Evolutionary conservation across 2,888 invertebrate genomes (phyloP).

Genomic region (Aproaerema taeniolella): DNA sequence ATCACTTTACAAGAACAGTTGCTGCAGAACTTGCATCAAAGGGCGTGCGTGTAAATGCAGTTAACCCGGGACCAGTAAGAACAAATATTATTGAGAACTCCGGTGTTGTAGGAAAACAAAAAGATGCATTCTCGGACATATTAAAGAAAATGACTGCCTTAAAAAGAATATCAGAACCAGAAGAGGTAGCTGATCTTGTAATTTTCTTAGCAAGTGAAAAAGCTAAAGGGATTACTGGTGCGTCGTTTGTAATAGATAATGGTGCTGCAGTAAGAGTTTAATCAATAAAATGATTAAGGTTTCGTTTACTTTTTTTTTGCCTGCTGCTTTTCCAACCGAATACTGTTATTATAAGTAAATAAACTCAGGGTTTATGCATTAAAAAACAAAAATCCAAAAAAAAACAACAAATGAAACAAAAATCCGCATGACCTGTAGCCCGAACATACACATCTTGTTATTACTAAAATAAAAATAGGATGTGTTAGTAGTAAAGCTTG

Average conservation of each 20-base stretch:
- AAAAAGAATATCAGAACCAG: constrained; percentile 22
- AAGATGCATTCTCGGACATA: constrained; percentile 53
- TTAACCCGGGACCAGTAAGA: constrained; percentile 14
- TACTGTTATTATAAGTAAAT: too few relatives aligned
- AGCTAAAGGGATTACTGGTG: constrained; percentile 26
- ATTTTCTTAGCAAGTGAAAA: constrained; percentile 26
- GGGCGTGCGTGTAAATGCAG: constrained; percentile 39
- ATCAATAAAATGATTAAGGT: too few relatives aligned
- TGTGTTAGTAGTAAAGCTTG: too few relatives aligned
- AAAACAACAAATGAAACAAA: too few relatives aligned
- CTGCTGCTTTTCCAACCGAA: too few relatives aligned
- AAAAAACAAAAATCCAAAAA: too few relatives aligned
- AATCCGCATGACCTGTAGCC: too few relatives aligned
- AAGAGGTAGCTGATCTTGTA: constrained; percentile 26
- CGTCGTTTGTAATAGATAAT: constrained; percentile 25
- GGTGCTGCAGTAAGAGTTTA: too few relatives aligned
- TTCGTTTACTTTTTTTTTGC: too few relatives aligned
- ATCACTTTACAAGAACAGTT: constrained; percentile 25
- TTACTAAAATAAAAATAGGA: too few relatives aligned
- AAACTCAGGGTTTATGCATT: too few relatives aligned
- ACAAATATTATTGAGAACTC: constrained; percentile 10
- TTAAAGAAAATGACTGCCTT: constrained; percentile 77
- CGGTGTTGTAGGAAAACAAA: constrained; percentile 1
- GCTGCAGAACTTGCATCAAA: constrained; percentile 80
- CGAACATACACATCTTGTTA: too few relatives aligned